phyloP scores from a whole-genome alignment of 2,888 invertebrate genomes.

The Papilio protenor region DNA sequence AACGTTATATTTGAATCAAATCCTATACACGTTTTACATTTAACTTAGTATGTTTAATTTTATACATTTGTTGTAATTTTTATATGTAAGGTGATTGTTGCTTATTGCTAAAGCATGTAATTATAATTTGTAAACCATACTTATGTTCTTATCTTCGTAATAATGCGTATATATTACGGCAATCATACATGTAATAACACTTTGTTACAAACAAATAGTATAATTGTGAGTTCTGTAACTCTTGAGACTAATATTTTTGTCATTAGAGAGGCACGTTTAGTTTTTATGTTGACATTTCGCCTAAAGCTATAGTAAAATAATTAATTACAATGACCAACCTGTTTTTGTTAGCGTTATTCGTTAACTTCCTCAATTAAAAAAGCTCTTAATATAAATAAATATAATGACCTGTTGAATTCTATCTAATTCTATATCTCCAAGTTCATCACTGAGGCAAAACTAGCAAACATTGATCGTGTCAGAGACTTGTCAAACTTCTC shows the following conservation, averaged over 20 bases:
- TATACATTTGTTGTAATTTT: background rate
- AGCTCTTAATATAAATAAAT: too few species aligned
- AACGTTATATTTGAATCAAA: too few species aligned
- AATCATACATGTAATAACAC: background rate
- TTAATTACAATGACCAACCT: too few species aligned
- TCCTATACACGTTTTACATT: background rate
- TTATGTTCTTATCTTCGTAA: background rate
- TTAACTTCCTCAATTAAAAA: too few species aligned
- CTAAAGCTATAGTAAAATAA: too few species aligned
- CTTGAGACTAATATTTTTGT: background rate
- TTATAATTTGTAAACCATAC: background rate
- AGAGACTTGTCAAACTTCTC: slow-evolving; percentile 27
- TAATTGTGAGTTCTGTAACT: background rate
- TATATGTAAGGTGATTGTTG: background rate
- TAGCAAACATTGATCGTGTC: background rate
- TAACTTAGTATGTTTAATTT: background rate
- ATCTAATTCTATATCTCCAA: background rate
- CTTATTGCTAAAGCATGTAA: background rate
- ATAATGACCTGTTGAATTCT: background rate
- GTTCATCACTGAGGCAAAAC: background rate
- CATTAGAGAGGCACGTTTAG: background rate
- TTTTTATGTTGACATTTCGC: background rate
- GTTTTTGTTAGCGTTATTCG: too few species aligned
- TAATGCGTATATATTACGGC: background rate
- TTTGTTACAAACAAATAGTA: background rate